Percentiles rank a stretch among this genome's conserved stretches.
Evolutionary conservation across 2,113 vertebrate genomes (phyloP).

Genomic region (Thryonomys swinderianus): DNA sequence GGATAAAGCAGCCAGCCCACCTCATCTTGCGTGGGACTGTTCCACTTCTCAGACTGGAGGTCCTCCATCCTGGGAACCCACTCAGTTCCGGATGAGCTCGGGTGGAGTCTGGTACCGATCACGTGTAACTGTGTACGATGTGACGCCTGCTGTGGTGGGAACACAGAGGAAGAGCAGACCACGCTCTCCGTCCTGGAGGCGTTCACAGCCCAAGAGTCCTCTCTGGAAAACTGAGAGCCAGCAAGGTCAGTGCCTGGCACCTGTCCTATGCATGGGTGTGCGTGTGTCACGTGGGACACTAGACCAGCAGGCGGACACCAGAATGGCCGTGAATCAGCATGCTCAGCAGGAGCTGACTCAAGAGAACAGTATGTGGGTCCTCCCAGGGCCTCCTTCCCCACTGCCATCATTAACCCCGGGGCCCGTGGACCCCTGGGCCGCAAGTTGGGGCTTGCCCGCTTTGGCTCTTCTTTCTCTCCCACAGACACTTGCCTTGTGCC

Average conservation of each 20-base stretch:
- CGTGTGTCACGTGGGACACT: not conserved
- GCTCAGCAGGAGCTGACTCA: not conserved
- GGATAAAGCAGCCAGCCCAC: not conserved
- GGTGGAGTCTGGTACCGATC: not conserved
- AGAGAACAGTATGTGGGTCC: not conserved
- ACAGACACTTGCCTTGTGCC: not conserved
- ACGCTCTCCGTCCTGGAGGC: not conserved
- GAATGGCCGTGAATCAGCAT: not conserved
- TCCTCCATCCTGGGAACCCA: not conserved
- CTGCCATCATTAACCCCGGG: not conserved
- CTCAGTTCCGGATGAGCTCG: not conserved
- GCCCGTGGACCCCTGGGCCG: not conserved
- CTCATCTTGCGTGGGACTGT: not conserved
- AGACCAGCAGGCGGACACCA: not conserved
- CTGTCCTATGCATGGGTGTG: not conserved
- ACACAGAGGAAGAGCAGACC: not conserved
- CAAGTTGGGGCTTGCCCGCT: not conserved
- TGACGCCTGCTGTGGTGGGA: not conserved
- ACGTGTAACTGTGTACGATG: not conserved
- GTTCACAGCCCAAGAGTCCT: not conserved
- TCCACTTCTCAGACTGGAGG: not conserved
- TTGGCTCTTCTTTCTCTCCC: not conserved
- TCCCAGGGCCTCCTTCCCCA: not conserved
- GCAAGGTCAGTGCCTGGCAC: not conserved
- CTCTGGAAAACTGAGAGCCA: not conserved